Evolutionary conservation across 2,888 invertebrate species (phyloP).

Genomic region (Heliconius sara): DNA sequence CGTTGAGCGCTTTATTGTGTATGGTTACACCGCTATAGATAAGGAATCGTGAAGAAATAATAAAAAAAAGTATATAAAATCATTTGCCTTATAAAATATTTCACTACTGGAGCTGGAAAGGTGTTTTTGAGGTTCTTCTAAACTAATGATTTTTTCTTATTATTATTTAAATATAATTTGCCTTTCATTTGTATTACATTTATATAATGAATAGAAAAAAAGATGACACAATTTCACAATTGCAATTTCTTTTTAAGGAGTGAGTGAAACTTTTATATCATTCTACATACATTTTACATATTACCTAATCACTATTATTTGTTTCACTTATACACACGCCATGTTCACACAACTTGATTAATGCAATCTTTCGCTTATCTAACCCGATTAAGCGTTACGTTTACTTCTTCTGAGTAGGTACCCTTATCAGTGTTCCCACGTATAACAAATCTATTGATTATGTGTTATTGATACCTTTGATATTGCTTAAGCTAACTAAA

Average conservation of each 20-base stretch:
- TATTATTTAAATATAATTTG: not conserved
- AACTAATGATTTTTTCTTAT: not conserved
- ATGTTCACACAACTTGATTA: not conserved
- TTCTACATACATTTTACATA: not conserved
- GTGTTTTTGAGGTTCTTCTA: too few relatives aligned
- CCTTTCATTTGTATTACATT: not conserved
- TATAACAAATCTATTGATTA: not conserved
- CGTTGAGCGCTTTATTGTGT: not conserved
- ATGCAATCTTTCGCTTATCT: slow-evolving; percentile 23
- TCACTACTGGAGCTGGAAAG: too few relatives aligned
- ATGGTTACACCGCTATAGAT: not conserved
- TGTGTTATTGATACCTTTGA: not conserved
- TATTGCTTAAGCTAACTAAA: too few relatives aligned
- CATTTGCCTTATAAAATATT: too few relatives aligned
- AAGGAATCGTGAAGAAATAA: not conserved
- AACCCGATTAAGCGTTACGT: slow-evolving; percentile 13
- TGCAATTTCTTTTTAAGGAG: not conserved
- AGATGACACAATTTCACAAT: too few relatives aligned
- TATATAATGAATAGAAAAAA: not conserved
- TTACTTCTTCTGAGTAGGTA: slow-evolving; percentile 12
- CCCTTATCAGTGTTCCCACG: slow-evolving; percentile 27
- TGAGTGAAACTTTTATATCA: not conserved
- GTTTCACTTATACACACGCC: not conserved
- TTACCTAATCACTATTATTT: not conserved
- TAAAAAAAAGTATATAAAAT: too few relatives aligned